Percentiles rank a stretch among this genome's conserved stretches.
These are phyloP conservation scores for Cyprinella venusta DNA, from an alignment of 2,797 vertebrate species.

Conservation along the genomic window DNA sequence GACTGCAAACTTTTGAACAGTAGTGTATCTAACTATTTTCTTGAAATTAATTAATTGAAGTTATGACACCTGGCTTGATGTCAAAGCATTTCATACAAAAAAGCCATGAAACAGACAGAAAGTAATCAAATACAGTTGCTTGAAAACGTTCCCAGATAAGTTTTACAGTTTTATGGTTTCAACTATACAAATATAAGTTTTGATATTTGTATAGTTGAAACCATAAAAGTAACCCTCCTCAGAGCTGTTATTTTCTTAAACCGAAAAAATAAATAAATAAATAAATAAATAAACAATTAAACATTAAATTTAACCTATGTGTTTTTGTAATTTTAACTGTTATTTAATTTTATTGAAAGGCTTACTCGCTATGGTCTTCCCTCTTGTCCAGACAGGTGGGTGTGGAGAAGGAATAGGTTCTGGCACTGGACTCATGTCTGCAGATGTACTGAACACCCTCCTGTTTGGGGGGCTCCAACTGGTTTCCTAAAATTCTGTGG, in stretches of 20 bases:
- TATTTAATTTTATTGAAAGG: constrained; percentile 14
- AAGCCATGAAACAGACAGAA: background rate
- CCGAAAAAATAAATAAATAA: too few relatives aligned
- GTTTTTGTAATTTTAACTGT: background rate
- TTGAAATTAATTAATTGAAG: background rate
- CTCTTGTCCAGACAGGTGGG: constrained; percentile 55
- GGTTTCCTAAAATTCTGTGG: constrained; percentile 80
- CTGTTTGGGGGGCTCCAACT: constrained; percentile 77
- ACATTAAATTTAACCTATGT: background rate
- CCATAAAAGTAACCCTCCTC: background rate
- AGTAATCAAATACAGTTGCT: background rate
- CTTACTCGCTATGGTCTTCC: constrained; percentile 75
- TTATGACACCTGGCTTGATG: background rate
- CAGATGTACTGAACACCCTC: constrained; percentile 81
- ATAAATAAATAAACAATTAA: background rate
- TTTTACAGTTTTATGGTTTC: too few relatives aligned
- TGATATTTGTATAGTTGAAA: background rate
- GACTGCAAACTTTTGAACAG: background rate
- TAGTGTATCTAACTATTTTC: background rate
- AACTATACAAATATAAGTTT: too few relatives aligned
- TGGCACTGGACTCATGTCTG: constrained; percentile 52
- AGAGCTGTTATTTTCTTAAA: background rate
- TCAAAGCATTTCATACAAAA: background rate
- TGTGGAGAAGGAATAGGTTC: constrained; percentile 23
- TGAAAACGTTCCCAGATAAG: background rate